phyloP scores from a whole-genome alignment of 2,113 vertebrate genomes.

The Pipra filicauda region DNA sequence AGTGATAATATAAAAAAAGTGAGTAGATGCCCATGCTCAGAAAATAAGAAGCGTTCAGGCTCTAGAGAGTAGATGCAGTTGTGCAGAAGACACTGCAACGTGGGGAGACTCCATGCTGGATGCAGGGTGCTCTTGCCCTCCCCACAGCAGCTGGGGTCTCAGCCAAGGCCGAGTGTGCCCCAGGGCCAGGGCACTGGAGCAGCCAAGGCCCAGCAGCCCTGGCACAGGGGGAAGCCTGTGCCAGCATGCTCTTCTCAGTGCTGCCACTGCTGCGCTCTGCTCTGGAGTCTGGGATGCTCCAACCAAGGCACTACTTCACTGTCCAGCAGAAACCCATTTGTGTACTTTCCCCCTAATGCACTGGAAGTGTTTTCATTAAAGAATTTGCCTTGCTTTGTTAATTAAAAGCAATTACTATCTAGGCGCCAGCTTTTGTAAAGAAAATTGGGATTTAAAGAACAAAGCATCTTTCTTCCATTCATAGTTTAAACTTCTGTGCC shows the following conservation, averaged over 20 bases:
- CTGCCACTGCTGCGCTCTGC: background rate
- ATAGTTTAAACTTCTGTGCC: background rate
- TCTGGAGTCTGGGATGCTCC: fast-evolving
- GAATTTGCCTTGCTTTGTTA: background rate
- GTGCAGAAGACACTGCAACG: background rate
- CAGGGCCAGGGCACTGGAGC: background rate
- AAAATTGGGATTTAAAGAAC: background rate
- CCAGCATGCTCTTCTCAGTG: background rate
- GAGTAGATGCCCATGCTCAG: background rate
- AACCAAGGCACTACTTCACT: fast-evolving
- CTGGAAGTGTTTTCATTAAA: background rate
- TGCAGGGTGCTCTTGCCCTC: background rate
- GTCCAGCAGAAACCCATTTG: background rate
- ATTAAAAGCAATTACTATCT: background rate
- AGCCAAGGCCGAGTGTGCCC: fast-evolving
- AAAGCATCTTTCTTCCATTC: background rate
- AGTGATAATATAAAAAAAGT: background rate
- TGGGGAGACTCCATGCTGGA: background rate
- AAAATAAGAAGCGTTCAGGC: background rate
- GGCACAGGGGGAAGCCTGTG: background rate
- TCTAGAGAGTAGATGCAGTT: background rate
- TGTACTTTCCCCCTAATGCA: background rate
- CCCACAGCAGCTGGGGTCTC: fast-evolving
- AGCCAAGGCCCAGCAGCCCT: background rate
- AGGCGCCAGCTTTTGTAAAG: background rate